phyloP scores from a whole-genome alignment of 2,888 invertebrate species.

The Drosophila emarginata region DNA sequence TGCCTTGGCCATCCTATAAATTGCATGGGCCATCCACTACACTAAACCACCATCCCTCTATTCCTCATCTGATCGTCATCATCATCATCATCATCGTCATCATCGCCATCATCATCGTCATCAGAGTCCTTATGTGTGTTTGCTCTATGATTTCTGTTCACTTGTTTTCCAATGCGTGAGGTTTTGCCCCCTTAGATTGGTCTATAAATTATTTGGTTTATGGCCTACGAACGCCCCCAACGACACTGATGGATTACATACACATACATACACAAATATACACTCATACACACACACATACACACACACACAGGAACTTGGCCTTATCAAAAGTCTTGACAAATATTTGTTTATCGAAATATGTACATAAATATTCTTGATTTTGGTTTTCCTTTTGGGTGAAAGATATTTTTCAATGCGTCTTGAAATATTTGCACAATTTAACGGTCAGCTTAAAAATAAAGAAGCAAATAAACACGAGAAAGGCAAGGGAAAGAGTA shows the following conservation, averaged over 20 bases:
- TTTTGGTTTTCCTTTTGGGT: constrained; percentile 43
- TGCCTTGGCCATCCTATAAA: constrained; percentile 73
- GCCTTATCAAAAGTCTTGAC: constrained; percentile 27
- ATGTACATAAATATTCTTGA: constrained; percentile 18
- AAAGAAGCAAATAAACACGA: background rate
- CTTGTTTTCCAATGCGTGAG: constrained; percentile 72
- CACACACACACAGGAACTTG: constrained; percentile 16
- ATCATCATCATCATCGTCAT: constrained; percentile 16
- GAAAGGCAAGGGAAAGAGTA: background rate
- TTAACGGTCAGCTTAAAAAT: constrained; percentile 61
- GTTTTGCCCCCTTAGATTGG: constrained; percentile 62
- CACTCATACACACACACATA: background rate
- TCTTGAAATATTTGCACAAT: constrained; percentile 64
- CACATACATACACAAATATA: background rate
- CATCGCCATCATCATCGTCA: background rate
- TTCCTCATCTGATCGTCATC: constrained; percentile 32
- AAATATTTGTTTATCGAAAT: constrained; percentile 65
- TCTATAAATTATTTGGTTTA: constrained; percentile 73
- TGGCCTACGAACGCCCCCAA: constrained; percentile 67
- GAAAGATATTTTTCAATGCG: too few relatives aligned
- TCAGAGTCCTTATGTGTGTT: constrained; percentile 65
- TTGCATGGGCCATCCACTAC: constrained; percentile 48
- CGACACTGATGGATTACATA: constrained; percentile 72
- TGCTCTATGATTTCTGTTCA: constrained; percentile 74
- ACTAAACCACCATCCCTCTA: constrained; percentile 17